Evolutionary conservation across 2,113 vertebrate genomes (phyloP), one percentile per base, ranked within the genome.

Genomic region (Petrocephalus zakoni): DNA sequence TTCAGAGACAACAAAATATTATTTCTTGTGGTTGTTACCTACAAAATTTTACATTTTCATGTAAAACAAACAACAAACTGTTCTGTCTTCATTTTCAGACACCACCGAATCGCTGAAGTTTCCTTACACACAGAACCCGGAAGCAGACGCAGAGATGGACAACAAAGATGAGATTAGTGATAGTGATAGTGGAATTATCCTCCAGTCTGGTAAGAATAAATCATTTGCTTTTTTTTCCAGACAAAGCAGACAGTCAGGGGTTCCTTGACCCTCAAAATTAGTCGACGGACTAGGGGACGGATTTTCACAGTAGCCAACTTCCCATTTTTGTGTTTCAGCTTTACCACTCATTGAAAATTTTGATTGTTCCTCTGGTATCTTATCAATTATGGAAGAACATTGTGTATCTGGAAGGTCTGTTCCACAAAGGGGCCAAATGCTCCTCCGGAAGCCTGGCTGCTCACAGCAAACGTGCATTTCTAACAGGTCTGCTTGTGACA

Each of bases 91-190:
- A 72, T 89, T 37, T 78, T 55, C 84, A 89, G 88, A 47, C 49
- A 8, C 25, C 34, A 17, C 22, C 25, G 25, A 85, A 85, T 15
- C n/a, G 2, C 22, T n/a, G 37, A 22, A 47, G 29, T 49, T 47
- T 49, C 49, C 15, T 88, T 68, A 90, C 87, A 90, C 93, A 93
- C 91, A 49, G n/a, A 94, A 92, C 0, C 49, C n/a, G 86, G 92
- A n/a, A 49, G 52, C 72, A 51, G 4, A 52, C 21, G 42, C 87
- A 64, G 55, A 89, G 91, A 95, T 96, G 91, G 96, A 96, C 90
- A 95, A 92, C 87, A 97, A 97, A 94, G 97, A 97, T 91, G 97
- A 97, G 91, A 95, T 95, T 94, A 98, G 97, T 75, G 96, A 97
- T 93, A 95, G 95, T 0, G 97, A 98, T 94, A 98, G 97, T 0